Percentiles rank a stretch among this genome's conserved stretches.
These are phyloP conservation scores for Urocyon cinereoargenteus DNA, from an alignment of 2,797 vertebrate genomes.

Conservation along the genomic window DNA sequence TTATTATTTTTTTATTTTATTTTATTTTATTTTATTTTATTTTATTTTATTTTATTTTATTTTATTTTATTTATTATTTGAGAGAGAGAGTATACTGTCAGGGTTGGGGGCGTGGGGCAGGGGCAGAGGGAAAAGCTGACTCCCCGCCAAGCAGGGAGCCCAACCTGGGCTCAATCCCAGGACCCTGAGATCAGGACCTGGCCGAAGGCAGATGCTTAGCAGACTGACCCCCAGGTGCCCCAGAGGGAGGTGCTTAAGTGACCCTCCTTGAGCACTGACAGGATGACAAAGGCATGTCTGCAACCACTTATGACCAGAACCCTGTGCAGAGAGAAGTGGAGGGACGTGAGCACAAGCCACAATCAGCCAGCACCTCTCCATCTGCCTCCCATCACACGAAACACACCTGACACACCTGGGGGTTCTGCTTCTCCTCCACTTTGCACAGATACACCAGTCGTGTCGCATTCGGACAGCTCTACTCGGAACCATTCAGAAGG, in stretches of 20 bases:
- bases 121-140: background rate
- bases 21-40: too few species aligned
- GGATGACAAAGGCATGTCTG: accelerated
- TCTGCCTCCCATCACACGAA: background rate
- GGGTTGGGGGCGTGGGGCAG: background rate
- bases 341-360: accelerated
- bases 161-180: background rate
- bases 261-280: background rate
- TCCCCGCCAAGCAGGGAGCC: background rate
- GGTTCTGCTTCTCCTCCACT: background rate
- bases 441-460: background rate
- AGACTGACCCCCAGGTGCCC: accelerated
- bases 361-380: background rate
- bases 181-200: background rate
- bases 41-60: too few species aligned
- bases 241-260: background rate
- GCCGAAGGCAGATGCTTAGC: background rate
- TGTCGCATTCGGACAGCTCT: background rate
- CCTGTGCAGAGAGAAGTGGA: background rate
- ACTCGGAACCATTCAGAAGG: background rate
- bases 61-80: background rate
- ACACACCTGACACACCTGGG: too few species aligned
- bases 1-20: too few species aligned
- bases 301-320: accelerated
- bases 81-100: background rate